phyloP scores from a whole-genome alignment of 2,888 invertebrate species.

The Tipula unca region DNA sequence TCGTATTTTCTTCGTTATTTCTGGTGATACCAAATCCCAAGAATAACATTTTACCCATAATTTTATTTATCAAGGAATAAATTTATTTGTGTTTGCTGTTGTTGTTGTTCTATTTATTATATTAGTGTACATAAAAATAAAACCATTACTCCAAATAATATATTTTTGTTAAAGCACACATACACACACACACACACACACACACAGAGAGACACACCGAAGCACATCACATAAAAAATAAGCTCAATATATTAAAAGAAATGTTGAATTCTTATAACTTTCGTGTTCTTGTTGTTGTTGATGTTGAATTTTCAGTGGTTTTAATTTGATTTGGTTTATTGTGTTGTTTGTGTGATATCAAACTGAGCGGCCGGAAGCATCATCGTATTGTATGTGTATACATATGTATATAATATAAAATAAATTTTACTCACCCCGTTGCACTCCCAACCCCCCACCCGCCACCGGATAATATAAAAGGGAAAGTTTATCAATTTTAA shows the following conservation, averaged over 20 bases:
- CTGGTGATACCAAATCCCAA: background rate
- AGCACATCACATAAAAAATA: background rate
- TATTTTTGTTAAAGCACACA: background rate
- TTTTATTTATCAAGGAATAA: background rate
- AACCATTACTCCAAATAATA: background rate
- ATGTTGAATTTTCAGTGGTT: background rate
- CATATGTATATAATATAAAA: background rate
- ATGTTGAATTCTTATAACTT: background rate
- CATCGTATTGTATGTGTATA: background rate
- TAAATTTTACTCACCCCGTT: background rate
- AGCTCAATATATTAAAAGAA: background rate
- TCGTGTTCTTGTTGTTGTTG: background rate
- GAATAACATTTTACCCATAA: background rate
- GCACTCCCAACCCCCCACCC: background rate
- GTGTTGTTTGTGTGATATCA: background rate
- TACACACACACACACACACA: background rate
- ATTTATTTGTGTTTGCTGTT: background rate
- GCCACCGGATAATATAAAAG: background rate
- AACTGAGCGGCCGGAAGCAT: background rate
- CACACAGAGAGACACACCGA: background rate
- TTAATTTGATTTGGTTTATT: background rate
- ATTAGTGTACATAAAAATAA: background rate
- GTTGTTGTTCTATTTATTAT: slow-evolving; percentile 4
- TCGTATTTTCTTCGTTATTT: background rate
- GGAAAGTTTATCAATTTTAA: slow-evolving; percentile 8